phyloP scores from a whole-genome alignment of 2,888 invertebrate species.

The Dynastes maya region DNA sequence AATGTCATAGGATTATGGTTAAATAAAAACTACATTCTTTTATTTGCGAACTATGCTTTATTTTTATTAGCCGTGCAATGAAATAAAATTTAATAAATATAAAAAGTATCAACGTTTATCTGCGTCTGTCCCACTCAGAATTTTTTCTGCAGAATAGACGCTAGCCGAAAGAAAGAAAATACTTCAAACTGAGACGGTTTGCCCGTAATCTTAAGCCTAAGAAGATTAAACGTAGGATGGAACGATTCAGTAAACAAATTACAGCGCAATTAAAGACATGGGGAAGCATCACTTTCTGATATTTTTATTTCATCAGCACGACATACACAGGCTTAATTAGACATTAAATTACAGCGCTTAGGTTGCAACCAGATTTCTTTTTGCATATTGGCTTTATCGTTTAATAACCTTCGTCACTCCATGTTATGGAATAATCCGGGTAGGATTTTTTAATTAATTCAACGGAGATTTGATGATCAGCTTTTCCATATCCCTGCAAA shows the following conservation, averaged over 20 bases:
- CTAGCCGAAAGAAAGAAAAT: not conserved
- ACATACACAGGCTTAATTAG: conserved; percentile 31
- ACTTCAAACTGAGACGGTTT: not conserved
- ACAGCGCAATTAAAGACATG: conserved; percentile 1
- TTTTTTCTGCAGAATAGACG: not conserved
- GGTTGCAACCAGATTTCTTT: conserved; percentile 1
- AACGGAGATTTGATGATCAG: conserved; percentile 88
- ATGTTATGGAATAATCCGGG: conserved; percentile 83
- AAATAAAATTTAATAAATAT: too few relatives aligned
- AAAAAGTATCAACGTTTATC: too few relatives aligned
- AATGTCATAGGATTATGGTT: too few relatives aligned
- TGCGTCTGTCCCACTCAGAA: too few relatives aligned
- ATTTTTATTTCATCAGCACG: conserved; percentile 43
- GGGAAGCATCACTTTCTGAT: conserved; percentile 6
- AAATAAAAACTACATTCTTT: too few relatives aligned
- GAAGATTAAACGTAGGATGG: not conserved
- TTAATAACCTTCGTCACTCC: conserved; percentile 90
- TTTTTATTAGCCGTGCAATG: too few relatives aligned
- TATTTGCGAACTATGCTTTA: too few relatives aligned
- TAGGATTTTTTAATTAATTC: conserved; percentile 83
- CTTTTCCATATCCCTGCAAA: conserved; percentile 87
- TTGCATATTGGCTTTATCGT: not conserved
- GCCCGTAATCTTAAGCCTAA: not conserved
- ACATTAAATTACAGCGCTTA: conserved; percentile 37
- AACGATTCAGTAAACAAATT: conserved; percentile 34